A percentile compares a stretch with the other conserved stretches of the same genome.
Evolutionary conservation across 2,113 vertebrate genomes (phyloP).

Genomic region (Plestiodon gilberti): DNA sequence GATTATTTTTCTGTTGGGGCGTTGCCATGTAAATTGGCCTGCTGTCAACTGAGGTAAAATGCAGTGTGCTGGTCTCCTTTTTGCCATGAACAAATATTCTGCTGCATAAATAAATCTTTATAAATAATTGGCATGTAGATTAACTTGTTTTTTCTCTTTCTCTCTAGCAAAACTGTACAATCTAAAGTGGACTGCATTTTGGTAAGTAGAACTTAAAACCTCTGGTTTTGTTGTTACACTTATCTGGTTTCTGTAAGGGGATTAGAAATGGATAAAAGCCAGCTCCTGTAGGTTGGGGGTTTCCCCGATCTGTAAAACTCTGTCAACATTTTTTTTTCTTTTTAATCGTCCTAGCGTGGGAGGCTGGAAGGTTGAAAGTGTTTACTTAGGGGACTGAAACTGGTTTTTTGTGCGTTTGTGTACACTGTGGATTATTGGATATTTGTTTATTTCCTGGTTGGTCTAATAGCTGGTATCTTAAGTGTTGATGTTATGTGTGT

Average conservation of each 20-base stretch:
- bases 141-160: constrained; percentile 71
- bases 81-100: background rate
- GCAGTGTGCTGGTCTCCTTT: background rate
- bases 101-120: constrained; percentile 9
- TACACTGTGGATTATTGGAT: background rate
- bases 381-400: background rate
- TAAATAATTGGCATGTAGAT: constrained; percentile 49
- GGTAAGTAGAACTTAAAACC: constrained; percentile 86
- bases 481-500: background rate
- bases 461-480: background rate
- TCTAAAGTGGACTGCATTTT: constrained; percentile 99
- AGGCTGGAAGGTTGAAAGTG: background rate
- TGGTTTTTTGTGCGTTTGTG: background rate
- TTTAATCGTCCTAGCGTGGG: background rate
- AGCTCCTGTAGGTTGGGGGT: background rate
- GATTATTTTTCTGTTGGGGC: background rate
- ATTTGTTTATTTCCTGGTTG: no score
- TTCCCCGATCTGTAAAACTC: background rate
- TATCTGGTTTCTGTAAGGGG: constrained; percentile 39
- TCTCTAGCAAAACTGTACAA: constrained; percentile 97
- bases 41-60: background rate
- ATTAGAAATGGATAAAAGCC: constrained; percentile 12
- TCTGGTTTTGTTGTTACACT: constrained; percentile 47
- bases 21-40: background rate
- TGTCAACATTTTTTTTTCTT: background rate